Evolutionary conservation across 2,888 invertebrate genomes (phyloP), one percentile per base, ranked within the genome.

Genomic region (Hedya salicella): DNA sequence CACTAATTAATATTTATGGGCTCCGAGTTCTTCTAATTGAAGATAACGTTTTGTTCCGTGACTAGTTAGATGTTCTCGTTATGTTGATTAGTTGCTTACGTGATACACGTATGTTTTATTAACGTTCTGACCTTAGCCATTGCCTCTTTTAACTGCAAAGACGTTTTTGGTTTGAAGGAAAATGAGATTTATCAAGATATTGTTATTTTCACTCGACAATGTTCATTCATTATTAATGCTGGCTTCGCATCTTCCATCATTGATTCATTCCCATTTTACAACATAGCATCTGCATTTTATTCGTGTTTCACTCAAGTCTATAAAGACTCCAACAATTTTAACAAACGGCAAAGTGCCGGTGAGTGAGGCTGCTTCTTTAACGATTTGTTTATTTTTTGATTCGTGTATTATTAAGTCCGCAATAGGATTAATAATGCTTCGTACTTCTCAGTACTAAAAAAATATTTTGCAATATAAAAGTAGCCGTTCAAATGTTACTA

Each of bases 11-110:
- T 66, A 70, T 66, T 67, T 59, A 68, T 60, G 67, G 54, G 46
- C 50, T 13, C 46, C 39, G 68, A 63, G 53, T 32, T 16, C 53
- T 40, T 63, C 16, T 69, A 71, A 71, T 70, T 71, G 68, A 36
- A 62, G 46, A 54, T 69, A 62, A 70, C 68, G 68, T 66, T 71
- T 69, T 71, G 69, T 69, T 67, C 64, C 68, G 67, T 56, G 60
- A 57, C 53, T 68, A 42, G 60, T 57, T 59, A 42, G 42, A 40
- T 62, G 54, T 42, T 40, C 46, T 54, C 54, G 48, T 56, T 42
- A 60, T 59, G 66, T 59, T 68, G 44, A 66, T 69, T 52, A 62
- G 57, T 50, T 42, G 56, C 54, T 53, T 36, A 21, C 60, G 65
- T 61, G 57, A 62, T 53, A 32, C 48, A 25, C 11, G 52, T 30